These are phyloP conservation scores for Drosophila ochracea DNA, from an alignment of 2,888 invertebrate genomes.

Conservation along the genomic window DNA sequence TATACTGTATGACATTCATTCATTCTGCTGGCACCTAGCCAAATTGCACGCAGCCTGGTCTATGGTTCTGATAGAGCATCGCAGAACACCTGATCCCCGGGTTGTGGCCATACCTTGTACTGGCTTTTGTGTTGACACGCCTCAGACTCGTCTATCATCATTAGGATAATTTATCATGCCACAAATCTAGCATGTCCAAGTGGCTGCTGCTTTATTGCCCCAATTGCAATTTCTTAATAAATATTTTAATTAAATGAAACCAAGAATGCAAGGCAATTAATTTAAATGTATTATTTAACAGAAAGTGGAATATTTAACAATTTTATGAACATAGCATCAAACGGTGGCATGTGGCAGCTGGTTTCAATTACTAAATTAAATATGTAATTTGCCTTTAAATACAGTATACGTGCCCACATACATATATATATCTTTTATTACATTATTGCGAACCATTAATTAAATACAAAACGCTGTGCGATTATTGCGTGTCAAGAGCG, in stretches of 20 bases:
- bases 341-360: constrained; percentile 47
- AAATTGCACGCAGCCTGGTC: constrained; percentile 22
- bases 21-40: constrained; percentile 30
- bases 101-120: constrained; percentile 34
- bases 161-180: constrained; percentile 78
- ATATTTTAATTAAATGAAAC: constrained; percentile 71
- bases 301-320: constrained; percentile 42
- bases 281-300: constrained; percentile 49
- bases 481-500: constrained; percentile 77
- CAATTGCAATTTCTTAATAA: constrained; percentile 58
- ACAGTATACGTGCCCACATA: constrained; percentile 1
- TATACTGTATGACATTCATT: constrained; percentile 22
- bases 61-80: background rate
- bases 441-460: constrained; percentile 74
- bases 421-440: constrained; percentile 57
- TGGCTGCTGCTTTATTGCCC: constrained; percentile 23
- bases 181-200: constrained; percentile 61
- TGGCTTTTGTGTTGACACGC: constrained; percentile 69
- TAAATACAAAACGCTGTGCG: constrained; percentile 72
- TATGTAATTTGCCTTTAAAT: constrained; percentile 65
- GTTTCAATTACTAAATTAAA: constrained; percentile 73
- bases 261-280: constrained; percentile 54
- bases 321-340: constrained; percentile 58
- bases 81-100: constrained; percentile 39
- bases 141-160: constrained; percentile 68